Evolutionary conservation across 2,113 vertebrate genomes (phyloP).

Genomic region (Tamias sibiricus): DNA sequence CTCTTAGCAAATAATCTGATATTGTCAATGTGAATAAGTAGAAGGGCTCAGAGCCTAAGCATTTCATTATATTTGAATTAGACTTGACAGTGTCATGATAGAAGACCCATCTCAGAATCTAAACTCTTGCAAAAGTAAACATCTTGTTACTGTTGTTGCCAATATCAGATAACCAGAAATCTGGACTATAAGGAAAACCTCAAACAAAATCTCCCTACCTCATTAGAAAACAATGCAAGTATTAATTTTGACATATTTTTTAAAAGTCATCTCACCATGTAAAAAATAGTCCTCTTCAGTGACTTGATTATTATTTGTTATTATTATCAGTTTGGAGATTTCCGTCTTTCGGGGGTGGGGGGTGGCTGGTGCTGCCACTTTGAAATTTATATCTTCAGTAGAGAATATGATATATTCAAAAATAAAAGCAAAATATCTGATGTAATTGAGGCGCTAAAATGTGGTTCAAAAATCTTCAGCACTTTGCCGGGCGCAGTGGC

Average conservation of each 20-base stretch:
- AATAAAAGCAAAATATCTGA: not conserved
- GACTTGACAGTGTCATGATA: not conserved
- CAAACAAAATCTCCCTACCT: not conserved
- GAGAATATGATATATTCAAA: not conserved
- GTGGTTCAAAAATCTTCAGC: not conserved
- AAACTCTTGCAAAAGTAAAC: not conserved
- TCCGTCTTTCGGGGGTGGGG: not conserved
- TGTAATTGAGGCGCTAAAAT: not conserved
- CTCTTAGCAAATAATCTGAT: not conserved
- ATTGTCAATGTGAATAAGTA: not conserved
- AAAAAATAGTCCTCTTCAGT: not conserved
- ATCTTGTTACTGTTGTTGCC: not conserved
- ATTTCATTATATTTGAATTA: not conserved
- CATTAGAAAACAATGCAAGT: not conserved
- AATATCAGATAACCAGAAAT: not conserved
- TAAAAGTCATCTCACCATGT: not conserved
- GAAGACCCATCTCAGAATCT: not conserved
- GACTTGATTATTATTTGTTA: not conserved
- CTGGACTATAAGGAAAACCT: not conserved
- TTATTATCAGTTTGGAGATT: not conserved
- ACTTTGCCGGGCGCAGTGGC: too few relatives aligned
- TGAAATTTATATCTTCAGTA: not conserved
- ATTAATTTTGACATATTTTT: not conserved
- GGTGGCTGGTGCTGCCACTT: not conserved
- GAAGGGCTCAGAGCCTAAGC: not conserved